Evolutionary conservation across 2,113 vertebrate species (phyloP), one percentile per base, ranked within the genome.

Genomic region (Ochotona princeps): DNA sequence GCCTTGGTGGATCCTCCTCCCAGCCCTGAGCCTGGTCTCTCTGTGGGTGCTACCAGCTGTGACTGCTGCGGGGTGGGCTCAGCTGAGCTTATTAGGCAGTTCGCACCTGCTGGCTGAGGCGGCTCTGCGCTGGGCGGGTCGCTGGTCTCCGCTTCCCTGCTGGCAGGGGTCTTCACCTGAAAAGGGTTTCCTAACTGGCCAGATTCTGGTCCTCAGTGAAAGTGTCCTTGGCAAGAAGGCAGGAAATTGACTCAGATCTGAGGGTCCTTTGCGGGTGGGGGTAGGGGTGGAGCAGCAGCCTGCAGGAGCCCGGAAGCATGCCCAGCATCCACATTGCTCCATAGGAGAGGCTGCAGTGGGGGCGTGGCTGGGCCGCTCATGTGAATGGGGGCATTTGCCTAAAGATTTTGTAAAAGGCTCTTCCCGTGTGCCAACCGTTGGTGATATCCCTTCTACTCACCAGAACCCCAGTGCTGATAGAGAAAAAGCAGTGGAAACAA

Each of bases 221-320:
- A 3, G 49, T 0, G 1, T 3, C 3, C 18, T 44, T 12, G 7
- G 28, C 25, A 1, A 5, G 17, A 8, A 2, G 38, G 38, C 38
- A 44, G 3, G 38, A n/a, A n/a, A 44, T 44, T 44, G 38, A 44
- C 38, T 44, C 38, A 44, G 38, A 6, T 44, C 38, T 44, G 38
- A 44, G 38, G 38, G 38, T 44, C 38, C 4, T 44, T 44, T 44
- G 38, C 38, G 6, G 38, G 38, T 49, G 38, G 1, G 51, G 30
- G 51, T 76, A 25, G 44, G 44, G 10, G 23, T 54, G 38, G 5
- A 7, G 80, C 51, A 51, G 28, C 54, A 57, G 25, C 12, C 10
- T 87, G 32, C 21, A 30, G 76, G 87, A 57, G 63, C 20, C 2
- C 14, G 7, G 10, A 47, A 38, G 12, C 10, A 28, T 21, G 17